These are phyloP conservation scores for Eupeodes corollae DNA, from an alignment of 1,140 invertebrate species.

Conservation along the genomic window DNA sequence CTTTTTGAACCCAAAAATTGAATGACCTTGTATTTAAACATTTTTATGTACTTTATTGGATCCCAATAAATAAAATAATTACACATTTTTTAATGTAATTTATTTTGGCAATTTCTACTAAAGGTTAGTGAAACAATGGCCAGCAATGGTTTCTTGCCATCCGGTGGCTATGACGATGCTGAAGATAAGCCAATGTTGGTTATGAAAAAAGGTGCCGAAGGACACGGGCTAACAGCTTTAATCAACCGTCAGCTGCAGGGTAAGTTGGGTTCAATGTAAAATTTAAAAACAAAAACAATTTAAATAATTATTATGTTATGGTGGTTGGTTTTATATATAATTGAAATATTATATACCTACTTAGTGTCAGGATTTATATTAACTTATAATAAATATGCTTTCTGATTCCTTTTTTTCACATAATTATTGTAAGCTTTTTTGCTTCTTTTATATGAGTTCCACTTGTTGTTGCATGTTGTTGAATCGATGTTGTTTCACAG, in stretches of 20 bases:
- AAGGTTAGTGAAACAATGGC: slow-evolving; percentile 72
- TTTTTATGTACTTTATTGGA: too few relatives aligned
- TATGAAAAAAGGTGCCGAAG: slow-evolving; percentile 61
- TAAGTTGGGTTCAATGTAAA: slow-evolving; percentile 29
- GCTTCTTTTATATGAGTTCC: background rate
- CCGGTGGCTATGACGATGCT: slow-evolving; percentile 56
- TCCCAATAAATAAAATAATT: background rate
- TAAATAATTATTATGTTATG: background rate
- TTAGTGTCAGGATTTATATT: too few relatives aligned
- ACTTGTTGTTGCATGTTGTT: background rate
- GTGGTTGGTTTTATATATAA: too few relatives aligned
- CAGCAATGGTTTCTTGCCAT: slow-evolving; percentile 55
- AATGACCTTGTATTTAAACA: too few relatives aligned
- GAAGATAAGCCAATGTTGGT: slow-evolving; percentile 65
- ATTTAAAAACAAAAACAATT: background rate
- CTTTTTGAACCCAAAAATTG: too few relatives aligned
- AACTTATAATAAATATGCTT: too few relatives aligned
- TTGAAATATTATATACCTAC: too few relatives aligned
- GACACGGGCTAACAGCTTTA: slow-evolving; percentile 60
- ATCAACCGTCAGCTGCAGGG: slow-evolving; percentile 67
- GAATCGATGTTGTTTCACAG: slow-evolving; percentile 4
- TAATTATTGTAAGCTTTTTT: background rate
- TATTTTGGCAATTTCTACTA: background rate
- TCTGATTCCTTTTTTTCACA: background rate
- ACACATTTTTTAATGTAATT: background rate